Evolutionary conservation across 2,113 vertebrate species (phyloP), one percentile per base, ranked within the genome.

Genomic region (Alosa alosa): DNA sequence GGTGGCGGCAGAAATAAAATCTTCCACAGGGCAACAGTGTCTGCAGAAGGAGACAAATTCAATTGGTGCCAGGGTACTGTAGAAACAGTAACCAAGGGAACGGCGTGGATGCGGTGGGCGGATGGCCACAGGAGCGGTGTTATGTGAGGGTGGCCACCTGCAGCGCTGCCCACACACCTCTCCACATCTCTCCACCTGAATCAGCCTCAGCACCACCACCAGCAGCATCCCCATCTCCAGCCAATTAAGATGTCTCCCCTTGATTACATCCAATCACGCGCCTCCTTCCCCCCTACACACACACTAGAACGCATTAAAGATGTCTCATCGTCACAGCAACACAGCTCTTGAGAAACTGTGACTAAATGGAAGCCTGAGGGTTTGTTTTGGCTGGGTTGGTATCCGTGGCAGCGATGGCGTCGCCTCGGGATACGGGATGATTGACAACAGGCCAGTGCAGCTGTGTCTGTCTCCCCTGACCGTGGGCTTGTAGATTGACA

Each of bases 11-110:
- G 83, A 7, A 7, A 64, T 22, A 9, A 64, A 22, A n/a, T 64
- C 6, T 25, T 25, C 60, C 22, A 22, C 20, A 64, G 6, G 64
- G 64, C 13, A 31, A 36, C 64, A 72, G 64, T 72, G 64, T 36
- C 64, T 72, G 20, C 2, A 13, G 31, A 31, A 7, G 31, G 25
- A 31, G 64, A 10, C n/a, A 1, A 72, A 31, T 72, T 72, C 36
- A 72, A 72, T 72, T 72, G 64, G 25, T 13, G 64, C 64, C n/a
- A 13, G 64, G n/a, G 25, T 72, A 72, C 64, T 31, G 22, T 72
- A 72, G n/a, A 72, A 36, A 31, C 64, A 72, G 64, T 72, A 72
- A 72, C 64, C 64, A 72, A 72, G 64, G 64, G 64, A 72, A 72
- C 64, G 15, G 47, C 11, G 7, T 49, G 18, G 41, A 72, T 72